Conservation (phyloP, 1,140 invertebrate species). For the Elymnias hypermnestra region DNA sequence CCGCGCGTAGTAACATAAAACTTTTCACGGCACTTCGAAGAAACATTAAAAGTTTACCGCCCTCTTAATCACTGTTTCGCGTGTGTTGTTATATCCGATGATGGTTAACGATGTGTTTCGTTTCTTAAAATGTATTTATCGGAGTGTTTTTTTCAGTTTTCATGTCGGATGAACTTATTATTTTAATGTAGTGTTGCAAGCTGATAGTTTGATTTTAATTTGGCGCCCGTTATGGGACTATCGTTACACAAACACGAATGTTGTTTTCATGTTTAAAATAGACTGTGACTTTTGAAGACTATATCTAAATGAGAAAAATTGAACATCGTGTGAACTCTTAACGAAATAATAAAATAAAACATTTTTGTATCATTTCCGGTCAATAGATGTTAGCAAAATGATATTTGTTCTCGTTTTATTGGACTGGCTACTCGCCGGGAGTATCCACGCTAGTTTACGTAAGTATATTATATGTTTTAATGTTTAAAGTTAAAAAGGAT, state of each 20-base stretch:
- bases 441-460: constrained; percentile 54
- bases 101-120: constrained; percentile 53
- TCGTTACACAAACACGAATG: no score
- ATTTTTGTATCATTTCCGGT: no score
- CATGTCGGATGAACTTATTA: constrained; percentile 15
- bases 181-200: constrained; percentile 14
- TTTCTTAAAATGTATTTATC: constrained; percentile 30
- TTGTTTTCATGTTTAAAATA: no score
- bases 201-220: constrained; percentile 5
- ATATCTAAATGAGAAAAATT: no score
- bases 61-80: constrained; percentile 61
- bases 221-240: constrained; percentile 32
- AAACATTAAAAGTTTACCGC: constrained; percentile 40
- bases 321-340: no score
- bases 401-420: constrained; percentile 46
- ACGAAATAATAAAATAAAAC: no score
- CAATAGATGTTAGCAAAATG: constrained; percentile 48
- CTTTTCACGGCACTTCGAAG: constrained; percentile 63
- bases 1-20: constrained; percentile 30
- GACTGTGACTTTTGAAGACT: no score
- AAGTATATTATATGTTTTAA: constrained; percentile 32
- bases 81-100: constrained; percentile 53
- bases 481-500: no score
- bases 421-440: constrained; percentile 53
- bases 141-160: constrained; percentile 24